Conservation (phyloP, 2,888 invertebrate species). For the Cerceris ruficornis region DNA sequence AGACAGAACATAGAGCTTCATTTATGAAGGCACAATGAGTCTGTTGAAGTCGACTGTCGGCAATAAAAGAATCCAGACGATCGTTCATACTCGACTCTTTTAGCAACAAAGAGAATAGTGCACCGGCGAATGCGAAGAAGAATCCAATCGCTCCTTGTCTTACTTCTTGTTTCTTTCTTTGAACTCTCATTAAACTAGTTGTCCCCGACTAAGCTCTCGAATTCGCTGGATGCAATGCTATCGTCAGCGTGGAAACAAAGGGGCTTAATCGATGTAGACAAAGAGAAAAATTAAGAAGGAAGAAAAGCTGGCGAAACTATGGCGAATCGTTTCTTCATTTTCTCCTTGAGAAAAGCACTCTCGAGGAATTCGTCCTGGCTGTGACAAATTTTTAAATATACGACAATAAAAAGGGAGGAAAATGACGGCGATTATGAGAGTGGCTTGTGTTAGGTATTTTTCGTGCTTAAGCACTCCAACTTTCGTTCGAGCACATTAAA, state of each 20-base stretch:
- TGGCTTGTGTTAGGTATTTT: too few species aligned
- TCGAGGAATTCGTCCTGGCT: too few species aligned
- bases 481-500: too few species aligned
- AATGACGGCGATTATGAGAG: too few species aligned
- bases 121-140: not conserved
- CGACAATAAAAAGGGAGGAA: too few species aligned
- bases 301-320: not conserved
- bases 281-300: not conserved
- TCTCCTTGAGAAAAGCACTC: not conserved
- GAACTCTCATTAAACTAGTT: slow-evolving; percentile 22
- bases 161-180: slow-evolving; percentile 19
- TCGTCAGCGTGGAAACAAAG: not conserved
- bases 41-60: slow-evolving; percentile 29
- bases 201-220: not conserved
- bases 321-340: not conserved
- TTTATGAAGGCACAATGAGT: not conserved
- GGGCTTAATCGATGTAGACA: not conserved
- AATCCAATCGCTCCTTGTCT: not conserved
- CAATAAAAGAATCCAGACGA: slow-evolving; percentile 45
- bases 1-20: not conserved
- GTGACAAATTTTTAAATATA: too few species aligned
- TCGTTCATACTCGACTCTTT: slow-evolving; percentile 14
- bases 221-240: not conserved
- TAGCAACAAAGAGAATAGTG: slow-evolving; percentile 3
- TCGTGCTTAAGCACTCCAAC: too few species aligned